phyloP scores from a whole-genome alignment of 2,888 invertebrate species.

The Microplitis manilae region DNA sequence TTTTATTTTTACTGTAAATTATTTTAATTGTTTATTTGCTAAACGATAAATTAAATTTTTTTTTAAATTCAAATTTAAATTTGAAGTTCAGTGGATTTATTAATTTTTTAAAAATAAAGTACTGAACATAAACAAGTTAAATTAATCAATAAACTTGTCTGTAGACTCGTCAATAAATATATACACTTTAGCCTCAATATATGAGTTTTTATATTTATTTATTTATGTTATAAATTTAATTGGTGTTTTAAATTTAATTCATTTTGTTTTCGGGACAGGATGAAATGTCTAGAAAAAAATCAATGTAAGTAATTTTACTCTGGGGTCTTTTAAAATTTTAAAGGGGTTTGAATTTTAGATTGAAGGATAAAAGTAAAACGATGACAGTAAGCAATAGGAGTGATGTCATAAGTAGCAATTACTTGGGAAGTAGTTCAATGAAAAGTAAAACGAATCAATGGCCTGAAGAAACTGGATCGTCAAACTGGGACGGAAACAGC shows the following conservation, averaged over 20 bases:
- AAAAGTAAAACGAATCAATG: conserved; percentile 42
- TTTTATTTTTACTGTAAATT: background rate
- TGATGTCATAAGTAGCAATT: conserved; percentile 28
- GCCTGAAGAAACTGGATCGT: conserved; percentile 50
- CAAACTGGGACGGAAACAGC: conserved; percentile 55
- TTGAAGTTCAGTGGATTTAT: too few relatives aligned
- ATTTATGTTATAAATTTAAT: conserved; percentile 6
- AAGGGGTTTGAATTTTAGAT: background rate
- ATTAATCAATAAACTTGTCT: background rate
- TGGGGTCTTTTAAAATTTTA: background rate
- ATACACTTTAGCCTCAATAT: background rate
- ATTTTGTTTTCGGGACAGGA: conserved; percentile 17
- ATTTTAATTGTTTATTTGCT: background rate
- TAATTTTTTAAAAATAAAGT: too few relatives aligned
- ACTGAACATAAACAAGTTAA: background rate
- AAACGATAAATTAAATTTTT: background rate
- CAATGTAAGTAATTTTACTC: background rate
- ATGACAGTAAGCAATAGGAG: conserved; percentile 18
- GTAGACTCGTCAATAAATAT: background rate
- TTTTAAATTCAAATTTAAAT: too few relatives aligned
- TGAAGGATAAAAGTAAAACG: background rate
- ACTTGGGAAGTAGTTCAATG: conserved; percentile 36
- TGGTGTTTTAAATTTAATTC: background rate
- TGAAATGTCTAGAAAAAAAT: conserved; percentile 50
- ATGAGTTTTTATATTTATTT: conserved; percentile 20